phyloP scores from a whole-genome alignment of 2,797 vertebrate genomes.

The Pygocentrus nattereri region DNA sequence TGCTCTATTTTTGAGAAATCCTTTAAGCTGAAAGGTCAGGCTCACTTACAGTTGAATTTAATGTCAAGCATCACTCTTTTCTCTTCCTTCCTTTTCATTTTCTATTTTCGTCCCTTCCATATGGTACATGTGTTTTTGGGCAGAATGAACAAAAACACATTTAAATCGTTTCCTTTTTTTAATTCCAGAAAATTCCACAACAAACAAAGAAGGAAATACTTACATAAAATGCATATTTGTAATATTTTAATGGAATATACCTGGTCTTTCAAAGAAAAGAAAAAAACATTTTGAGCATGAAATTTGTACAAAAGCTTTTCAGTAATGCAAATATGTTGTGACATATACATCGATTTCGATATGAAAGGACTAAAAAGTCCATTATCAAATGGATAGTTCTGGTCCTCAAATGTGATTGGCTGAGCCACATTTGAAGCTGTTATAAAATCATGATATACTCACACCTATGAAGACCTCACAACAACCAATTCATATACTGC shows the following conservation, averaged over 20 bases:
- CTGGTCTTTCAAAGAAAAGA: no score
- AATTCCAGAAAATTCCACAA: not conserved
- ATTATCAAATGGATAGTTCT: no score
- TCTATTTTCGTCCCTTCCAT: constrained; percentile 8
- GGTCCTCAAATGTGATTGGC: no score
- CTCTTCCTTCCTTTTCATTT: constrained; percentile 18
- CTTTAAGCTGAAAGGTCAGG: constrained; percentile 39
- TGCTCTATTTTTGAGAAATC: constrained; percentile 11
- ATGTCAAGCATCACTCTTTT: constrained; percentile 18
- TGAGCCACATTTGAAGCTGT: no score
- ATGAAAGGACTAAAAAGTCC: no score
- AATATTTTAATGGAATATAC: not conserved
- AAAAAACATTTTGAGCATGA: no score
- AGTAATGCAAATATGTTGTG: no score
- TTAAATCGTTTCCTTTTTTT: not conserved
- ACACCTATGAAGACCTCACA: no score
- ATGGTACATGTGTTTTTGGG: not conserved
- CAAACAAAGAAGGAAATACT: not conserved
- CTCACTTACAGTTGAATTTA: constrained; percentile 22
- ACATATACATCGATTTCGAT: no score
- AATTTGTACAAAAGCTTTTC: no score
- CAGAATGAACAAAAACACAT: not conserved
- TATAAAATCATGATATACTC: no score
- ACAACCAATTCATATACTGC: no score
- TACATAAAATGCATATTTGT: not conserved